These are phyloP conservation scores for Amazona guildingii DNA, from an alignment of 2,113 vertebrate species.

Conservation along the genomic window DNA sequence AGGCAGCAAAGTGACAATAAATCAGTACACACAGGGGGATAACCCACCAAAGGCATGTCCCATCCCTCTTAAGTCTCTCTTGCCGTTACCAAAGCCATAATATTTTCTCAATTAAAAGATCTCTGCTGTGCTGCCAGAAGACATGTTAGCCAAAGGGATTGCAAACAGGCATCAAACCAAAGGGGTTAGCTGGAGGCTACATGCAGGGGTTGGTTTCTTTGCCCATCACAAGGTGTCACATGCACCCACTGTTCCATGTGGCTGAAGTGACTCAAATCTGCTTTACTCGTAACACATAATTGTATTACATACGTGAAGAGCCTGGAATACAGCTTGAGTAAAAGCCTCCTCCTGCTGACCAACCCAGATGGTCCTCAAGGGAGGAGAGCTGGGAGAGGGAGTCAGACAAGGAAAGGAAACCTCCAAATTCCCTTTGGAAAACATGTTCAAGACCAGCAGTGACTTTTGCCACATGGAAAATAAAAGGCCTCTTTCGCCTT, in stretches of 20 bases:
- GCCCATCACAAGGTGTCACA: not conserved
- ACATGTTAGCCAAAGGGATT: not conserved
- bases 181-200: not conserved
- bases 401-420: not conserved
- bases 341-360: not conserved
- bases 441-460: not conserved
- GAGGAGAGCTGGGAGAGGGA: not conserved
- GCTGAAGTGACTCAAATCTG: not conserved
- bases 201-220: not conserved
- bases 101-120: not conserved
- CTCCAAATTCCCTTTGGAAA: not conserved
- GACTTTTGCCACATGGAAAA: not conserved
- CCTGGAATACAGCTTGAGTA: not conserved
- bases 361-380: not conserved
- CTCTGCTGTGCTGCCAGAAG: constrained; percentile 23
- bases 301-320: not conserved
- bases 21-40: not conserved
- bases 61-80: not conserved
- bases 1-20: not conserved
- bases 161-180: not conserved
- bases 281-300: not conserved
- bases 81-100: not conserved
- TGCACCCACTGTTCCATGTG: not conserved
- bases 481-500: not conserved
- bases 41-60: not conserved